Percentiles rank a stretch among this genome's conserved stretches.
Evolutionary conservation across 2,888 invertebrate genomes (phyloP).

Genomic region (Tridacna crocea): DNA sequence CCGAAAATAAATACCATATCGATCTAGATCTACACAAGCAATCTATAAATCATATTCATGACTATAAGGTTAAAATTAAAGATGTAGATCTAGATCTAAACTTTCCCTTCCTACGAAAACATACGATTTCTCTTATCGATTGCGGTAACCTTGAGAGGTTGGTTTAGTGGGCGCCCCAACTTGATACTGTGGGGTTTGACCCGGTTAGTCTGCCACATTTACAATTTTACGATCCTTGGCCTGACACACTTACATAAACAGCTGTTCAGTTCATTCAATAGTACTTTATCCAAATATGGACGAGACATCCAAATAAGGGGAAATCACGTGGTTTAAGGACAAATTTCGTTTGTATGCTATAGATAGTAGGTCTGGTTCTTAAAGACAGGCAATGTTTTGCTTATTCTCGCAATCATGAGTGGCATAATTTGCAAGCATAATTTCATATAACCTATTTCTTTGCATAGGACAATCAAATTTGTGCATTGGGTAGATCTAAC

Average conservation of each 20-base stretch:
- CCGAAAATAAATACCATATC: too few relatives aligned
- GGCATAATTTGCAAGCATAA: background rate
- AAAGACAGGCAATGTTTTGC: background rate
- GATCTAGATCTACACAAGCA: too few relatives aligned
- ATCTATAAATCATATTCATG: too few relatives aligned
- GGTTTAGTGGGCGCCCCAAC: too few relatives aligned
- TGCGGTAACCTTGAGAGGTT: too few relatives aligned
- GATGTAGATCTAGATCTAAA: too few relatives aligned
- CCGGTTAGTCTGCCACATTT: background rate
- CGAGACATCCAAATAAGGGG: conserved; percentile 28
- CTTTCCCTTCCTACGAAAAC: too few relatives aligned
- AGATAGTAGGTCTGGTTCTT: background rate
- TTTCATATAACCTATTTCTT: background rate
- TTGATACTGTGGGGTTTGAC: background rate
- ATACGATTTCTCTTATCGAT: too few relatives aligned
- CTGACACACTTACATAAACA: background rate
- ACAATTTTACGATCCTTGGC: too few relatives aligned
- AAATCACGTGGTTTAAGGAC: conserved; percentile 1
- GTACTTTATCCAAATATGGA: conserved; percentile 27
- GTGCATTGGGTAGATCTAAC: background rate
- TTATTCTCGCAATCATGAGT: too few relatives aligned
- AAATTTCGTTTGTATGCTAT: background rate
- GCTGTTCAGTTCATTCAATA: conserved; percentile 6
- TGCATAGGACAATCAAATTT: background rate
- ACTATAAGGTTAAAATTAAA: too few relatives aligned